Percentiles rank a stretch among this genome's conserved stretches.
Evolutionary conservation across 2,888 invertebrate species (phyloP).

Genomic region (Eupeodes luniger): DNA sequence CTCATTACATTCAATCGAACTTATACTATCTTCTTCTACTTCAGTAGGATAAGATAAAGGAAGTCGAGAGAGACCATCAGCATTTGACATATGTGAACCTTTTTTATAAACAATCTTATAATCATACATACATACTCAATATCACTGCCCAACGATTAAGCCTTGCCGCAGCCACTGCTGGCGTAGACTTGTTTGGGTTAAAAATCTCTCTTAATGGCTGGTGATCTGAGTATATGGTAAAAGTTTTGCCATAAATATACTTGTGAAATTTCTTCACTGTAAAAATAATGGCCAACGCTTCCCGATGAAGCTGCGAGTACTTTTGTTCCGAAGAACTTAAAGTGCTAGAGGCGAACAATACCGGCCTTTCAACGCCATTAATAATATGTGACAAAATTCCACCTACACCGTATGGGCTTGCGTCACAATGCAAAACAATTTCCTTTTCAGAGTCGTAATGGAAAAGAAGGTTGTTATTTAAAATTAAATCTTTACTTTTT

Average conservation of each 20-base stretch:
- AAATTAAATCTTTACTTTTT: no score
- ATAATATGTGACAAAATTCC: not conserved
- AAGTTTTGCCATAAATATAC: slow-evolving; percentile 29
- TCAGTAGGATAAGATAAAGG: not conserved
- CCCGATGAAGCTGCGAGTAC: slow-evolving; percentile 22
- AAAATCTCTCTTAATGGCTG: slow-evolving; percentile 51
- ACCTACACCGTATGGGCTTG: no score
- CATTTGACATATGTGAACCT: not conserved
- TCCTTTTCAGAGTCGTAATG: no score
- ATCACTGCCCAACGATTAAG: slow-evolving; percentile 47
- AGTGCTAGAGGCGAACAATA: slow-evolving; percentile 31
- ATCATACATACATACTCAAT: slow-evolving; percentile 48
- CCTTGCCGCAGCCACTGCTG: slow-evolving; percentile 42
- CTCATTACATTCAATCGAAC: slow-evolving; percentile 12
- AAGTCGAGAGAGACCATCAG: no score
- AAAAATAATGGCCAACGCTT: slow-evolving; percentile 28
- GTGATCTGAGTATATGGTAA: slow-evolving; percentile 15
- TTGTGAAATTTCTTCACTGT: slow-evolving; percentile 33
- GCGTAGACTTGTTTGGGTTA: slow-evolving; percentile 35
- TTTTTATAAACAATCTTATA: slow-evolving; percentile 51
- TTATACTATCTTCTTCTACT: slow-evolving; percentile 21
- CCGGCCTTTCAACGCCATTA: not conserved
- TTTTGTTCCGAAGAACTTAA: slow-evolving; percentile 22
- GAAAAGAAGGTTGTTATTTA: no score
- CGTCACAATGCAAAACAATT: no score